phyloP scores from a whole-genome alignment of 2,113 vertebrate genomes.

The Ammodytes marinus region DNA sequence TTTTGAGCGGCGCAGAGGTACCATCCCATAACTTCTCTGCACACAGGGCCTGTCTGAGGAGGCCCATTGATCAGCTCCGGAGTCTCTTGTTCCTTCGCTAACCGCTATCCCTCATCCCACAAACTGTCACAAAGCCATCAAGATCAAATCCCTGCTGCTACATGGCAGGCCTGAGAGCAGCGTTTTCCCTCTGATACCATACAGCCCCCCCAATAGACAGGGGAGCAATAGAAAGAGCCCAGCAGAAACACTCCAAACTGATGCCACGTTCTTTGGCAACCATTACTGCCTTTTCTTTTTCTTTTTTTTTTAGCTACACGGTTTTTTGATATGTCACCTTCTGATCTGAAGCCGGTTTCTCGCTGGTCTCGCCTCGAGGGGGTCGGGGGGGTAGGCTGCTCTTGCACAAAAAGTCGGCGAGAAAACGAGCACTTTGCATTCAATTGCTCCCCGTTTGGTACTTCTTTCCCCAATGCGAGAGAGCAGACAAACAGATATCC shows the following conservation, averaged over 20 bases:
- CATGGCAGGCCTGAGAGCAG: constrained; percentile 74
- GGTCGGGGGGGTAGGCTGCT: constrained; percentile 70
- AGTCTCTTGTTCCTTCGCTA: constrained; percentile 77
- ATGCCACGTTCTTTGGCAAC: constrained; percentile 79
- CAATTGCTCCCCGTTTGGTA: constrained; percentile 79
- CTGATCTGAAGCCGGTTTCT: constrained; percentile 76
- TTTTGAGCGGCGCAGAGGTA: constrained; percentile 54
- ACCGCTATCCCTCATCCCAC: constrained; percentile 79
- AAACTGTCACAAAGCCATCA: constrained; percentile 79
- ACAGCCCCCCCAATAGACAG: constrained; percentile 71
- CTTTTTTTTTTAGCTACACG: constrained; percentile 54
- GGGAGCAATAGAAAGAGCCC: constrained; percentile 74
- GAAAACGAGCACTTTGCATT: constrained; percentile 82
- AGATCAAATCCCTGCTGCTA: constrained; percentile 75
- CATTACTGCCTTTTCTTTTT: constrained; percentile 77
- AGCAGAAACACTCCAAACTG: constrained; percentile 73
- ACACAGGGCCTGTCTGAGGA: constrained; percentile 70
- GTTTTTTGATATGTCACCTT: constrained; percentile 82
- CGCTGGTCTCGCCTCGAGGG: constrained; percentile 76
- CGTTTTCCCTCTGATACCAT: constrained; percentile 76
- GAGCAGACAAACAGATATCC: constrained; percentile 89
- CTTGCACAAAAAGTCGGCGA: constrained; percentile 74
- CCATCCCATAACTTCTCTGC: constrained; percentile 74
- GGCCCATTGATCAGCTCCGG: constrained; percentile 74
- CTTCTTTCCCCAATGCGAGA: constrained; percentile 54